A percentile compares a stretch with the other conserved stretches of the same genome.
These are phyloP conservation scores for Oasisia sp. DNA, from an alignment of 2,888 invertebrate genomes.

Conservation along the genomic window DNA sequence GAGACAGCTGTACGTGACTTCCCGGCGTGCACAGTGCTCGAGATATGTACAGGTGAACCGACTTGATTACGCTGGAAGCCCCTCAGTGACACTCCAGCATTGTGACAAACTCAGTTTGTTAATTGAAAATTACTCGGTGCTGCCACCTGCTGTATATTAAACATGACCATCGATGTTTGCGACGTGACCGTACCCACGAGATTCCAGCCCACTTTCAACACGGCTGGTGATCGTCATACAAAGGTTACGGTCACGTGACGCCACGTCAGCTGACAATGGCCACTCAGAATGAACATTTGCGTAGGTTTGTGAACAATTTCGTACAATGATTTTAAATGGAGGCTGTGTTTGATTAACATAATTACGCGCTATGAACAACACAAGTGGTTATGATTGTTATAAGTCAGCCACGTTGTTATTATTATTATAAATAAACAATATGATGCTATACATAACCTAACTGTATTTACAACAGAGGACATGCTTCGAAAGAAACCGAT, in stretches of 20 bases:
- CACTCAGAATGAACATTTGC: not conserved
- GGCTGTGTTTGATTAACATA: not conserved
- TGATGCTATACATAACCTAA: not conserved
- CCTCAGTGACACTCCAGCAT: not conserved
- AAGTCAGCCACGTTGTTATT: not conserved
- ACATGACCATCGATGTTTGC: not conserved
- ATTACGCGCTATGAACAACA: not conserved
- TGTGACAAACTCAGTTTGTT: not conserved
- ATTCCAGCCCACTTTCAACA: not conserved
- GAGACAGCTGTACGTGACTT: not conserved
- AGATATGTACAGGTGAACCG: not conserved
- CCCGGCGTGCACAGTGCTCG: not conserved
- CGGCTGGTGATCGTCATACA: not conserved
- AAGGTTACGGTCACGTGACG: not conserved
- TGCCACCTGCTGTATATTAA: not conserved
- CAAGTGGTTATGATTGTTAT: not conserved
- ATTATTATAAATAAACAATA: not conserved
- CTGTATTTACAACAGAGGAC: not conserved
- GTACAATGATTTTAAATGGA: not conserved
- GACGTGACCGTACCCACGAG: not conserved
- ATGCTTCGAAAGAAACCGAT: not conserved
- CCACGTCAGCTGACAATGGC: not conserved
- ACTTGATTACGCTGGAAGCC: not conserved
- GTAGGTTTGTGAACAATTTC: constrained; percentile 1
- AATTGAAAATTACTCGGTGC: not conserved